Base-by-base conservation (phyloP, 2,113 vertebrate species). In the Anarrhichthys ocellatus region DNA sequence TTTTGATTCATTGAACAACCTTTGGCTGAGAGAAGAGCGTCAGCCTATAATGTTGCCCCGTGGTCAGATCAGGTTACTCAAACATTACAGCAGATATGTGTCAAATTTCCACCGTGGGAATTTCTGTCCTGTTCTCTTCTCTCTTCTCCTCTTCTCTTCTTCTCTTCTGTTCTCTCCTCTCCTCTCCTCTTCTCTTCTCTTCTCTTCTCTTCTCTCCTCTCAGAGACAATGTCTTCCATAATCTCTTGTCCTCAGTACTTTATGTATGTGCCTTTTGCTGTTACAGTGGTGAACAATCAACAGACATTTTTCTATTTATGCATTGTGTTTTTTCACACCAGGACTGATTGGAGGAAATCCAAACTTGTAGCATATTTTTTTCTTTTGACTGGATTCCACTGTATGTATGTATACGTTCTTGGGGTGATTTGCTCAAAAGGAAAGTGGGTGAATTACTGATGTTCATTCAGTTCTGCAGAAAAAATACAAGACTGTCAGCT, bases 191-290 rank as follows among this genome's bases (percentile, higher is more conserved):
- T 7, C 27, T 83, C 50, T 46, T n/a, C 27, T 70, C 22, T 44
- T 5, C 62, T 71, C 42, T 54, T 13, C 24, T n/a, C 72, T 75
- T 18, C 18, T 62, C 34, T 27, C 48, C 32, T 83, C 65, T 24
- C 54, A n/a, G 10, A 54, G 36, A 84, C 77, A 85, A 79, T 88
- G 89, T 94, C 91, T 81, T 92, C 89, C 93, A 93, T 94, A 38
- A 88, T 93, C 90, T 87, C 68, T 75, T 91, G 95, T 96, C 94
- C 68, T 89, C 91, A 73, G 94, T 95, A 89, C 48, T 93, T 56
- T 50, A 64, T 89, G 78, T 85, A 75, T 82, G 80, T 82, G 81
- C 48, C 0, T 90, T 75, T 84, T 81, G 27, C 62, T 89, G 73
- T 91, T 88, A 76, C 93, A 90, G 93, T 91, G 91, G 92, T 85